Conservation (phyloP, 92 coral and sea anemone species). For the Desmophyllum pertusum region DNA sequence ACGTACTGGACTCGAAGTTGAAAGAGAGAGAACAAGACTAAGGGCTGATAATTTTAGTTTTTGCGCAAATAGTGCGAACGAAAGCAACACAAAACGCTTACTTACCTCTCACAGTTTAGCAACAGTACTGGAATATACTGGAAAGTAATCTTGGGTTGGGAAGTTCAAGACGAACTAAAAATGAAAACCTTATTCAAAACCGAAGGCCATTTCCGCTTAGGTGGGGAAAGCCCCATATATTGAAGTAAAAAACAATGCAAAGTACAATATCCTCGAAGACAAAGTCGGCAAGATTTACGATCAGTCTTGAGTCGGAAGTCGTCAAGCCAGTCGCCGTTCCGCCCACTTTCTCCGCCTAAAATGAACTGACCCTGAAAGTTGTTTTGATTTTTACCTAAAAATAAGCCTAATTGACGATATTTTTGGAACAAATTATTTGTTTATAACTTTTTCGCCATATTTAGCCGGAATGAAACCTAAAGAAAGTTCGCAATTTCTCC, state of each 20-base stretch:
- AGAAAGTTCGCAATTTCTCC: background rate
- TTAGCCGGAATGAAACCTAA: background rate
- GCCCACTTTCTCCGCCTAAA: background rate
- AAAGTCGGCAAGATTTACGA: background rate
- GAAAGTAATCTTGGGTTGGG: background rate
- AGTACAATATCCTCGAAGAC: background rate
- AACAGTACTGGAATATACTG: no score
- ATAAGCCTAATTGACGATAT: background rate
- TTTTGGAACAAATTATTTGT: background rate
- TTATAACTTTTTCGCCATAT: background rate
- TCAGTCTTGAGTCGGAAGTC: background rate
- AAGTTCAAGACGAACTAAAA: background rate
- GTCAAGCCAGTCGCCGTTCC: background rate
- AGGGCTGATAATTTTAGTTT: background rate
- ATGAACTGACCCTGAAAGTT: background rate
- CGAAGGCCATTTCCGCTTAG: background rate
- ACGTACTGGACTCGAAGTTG: no score
- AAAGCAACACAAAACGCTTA: background rate
- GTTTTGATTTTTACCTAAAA: conserved; percentile 6
- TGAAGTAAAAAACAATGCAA: background rate
- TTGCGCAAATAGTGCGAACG: background rate
- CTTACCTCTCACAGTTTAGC: no score
- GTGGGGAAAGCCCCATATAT: conserved; percentile 13
- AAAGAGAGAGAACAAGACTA: no score
- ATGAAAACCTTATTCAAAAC: background rate